Percentiles rank a stretch among this genome's conserved stretches.
phyloP scores from a whole-genome alignment of 2,113 vertebrate genomes.

The Hemichromis elongatus region DNA sequence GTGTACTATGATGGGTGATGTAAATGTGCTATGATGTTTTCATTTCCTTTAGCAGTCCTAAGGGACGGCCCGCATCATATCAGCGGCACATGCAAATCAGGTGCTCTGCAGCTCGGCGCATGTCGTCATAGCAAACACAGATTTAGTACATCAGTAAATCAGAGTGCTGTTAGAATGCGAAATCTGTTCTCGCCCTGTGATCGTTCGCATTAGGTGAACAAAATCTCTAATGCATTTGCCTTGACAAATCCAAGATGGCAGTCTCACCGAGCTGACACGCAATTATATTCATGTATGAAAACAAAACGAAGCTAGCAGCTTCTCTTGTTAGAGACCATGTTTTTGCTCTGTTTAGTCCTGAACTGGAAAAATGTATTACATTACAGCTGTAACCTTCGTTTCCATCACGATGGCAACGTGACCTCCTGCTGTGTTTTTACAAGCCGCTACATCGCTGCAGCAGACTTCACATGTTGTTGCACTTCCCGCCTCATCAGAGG shows the following conservation, averaged over 20 bases:
- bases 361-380: not conserved
- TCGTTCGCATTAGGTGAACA: not conserved
- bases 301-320: not conserved
- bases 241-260: not conserved
- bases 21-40: not conserved
- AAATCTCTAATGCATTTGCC: not conserved
- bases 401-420: not conserved
- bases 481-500: not conserved
- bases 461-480: not conserved
- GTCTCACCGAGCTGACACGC: not conserved
- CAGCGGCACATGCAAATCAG: not conserved
- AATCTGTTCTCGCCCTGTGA: not conserved
- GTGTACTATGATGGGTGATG: not conserved
- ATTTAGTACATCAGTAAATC: not conserved
- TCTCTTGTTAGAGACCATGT: not conserved
- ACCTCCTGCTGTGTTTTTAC: conserved; percentile 2
- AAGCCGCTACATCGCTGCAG: not conserved
- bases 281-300: not conserved
- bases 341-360: not conserved
- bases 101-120: not conserved
- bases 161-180: not conserved
- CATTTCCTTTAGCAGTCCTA: not conserved
- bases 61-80: not conserved
- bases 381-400: not conserved
- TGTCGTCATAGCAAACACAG: not conserved